These are phyloP conservation scores for Amblyornis subalaris DNA, from an alignment of 2,113 vertebrate species.

Conservation along the genomic window DNA sequence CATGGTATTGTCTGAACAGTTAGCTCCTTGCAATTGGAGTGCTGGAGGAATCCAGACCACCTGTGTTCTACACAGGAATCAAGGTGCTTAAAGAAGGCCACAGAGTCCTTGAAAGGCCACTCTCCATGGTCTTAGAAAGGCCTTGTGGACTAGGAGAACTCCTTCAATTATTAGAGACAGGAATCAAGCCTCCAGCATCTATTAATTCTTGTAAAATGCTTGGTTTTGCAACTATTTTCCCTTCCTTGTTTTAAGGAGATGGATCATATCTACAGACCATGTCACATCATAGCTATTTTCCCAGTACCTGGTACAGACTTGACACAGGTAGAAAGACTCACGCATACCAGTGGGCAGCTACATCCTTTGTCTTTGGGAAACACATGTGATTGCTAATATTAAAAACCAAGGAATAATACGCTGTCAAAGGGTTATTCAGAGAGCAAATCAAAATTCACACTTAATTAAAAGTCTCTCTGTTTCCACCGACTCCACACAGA, in stretches of 20 bases:
- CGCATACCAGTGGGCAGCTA: neutral
- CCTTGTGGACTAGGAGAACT: neutral
- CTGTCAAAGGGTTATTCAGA: neutral
- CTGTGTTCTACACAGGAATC: neutral
- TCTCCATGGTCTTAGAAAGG: neutral
- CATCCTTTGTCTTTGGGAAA: neutral
- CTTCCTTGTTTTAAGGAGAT: neutral
- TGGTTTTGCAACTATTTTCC: neutral
- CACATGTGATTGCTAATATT: neutral
- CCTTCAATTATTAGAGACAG: neutral
- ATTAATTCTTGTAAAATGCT: neutral
- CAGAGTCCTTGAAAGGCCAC: neutral
- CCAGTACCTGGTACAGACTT: neutral
- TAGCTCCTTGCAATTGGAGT: rapidly evolving
- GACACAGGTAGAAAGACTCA: neutral
- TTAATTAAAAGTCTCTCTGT: neutral
- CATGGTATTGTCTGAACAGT: neutral
- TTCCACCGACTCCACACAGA: neutral
- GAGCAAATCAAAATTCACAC: conserved; percentile 11
- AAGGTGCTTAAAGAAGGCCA: neutral
- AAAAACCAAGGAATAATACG: neutral
- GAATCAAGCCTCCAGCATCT: neutral
- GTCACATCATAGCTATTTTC: neutral
- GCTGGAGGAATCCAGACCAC: neutral
- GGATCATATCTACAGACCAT: neutral